Evolutionary conservation across 2,113 vertebrate genomes (phyloP).

Genomic region (Crotalus tigris): DNA sequence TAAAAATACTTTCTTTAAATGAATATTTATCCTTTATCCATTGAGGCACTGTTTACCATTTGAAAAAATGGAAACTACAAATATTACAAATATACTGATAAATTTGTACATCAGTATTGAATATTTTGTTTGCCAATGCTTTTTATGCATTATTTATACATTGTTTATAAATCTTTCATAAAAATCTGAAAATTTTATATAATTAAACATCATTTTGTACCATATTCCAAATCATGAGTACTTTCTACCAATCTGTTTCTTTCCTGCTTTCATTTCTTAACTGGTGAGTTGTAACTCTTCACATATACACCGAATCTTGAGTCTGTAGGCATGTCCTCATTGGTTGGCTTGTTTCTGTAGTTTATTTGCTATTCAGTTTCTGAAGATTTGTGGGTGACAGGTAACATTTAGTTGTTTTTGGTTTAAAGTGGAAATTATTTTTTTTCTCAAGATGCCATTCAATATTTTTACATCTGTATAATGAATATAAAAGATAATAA

Average conservation of each 20-base stretch:
- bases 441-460: background rate
- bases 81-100: background rate
- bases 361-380: background rate
- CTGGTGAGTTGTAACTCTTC: background rate
- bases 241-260: background rate
- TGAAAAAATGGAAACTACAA: background rate
- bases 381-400: background rate
- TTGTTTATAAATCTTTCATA: background rate
- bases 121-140: background rate
- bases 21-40: background rate
- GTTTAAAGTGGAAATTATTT: background rate
- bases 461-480: background rate
- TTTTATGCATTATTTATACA: background rate
- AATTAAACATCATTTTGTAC: background rate
- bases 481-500: background rate
- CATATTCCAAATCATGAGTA: background rate
- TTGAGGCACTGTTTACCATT: background rate
- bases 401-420: background rate
- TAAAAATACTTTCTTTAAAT: constrained; percentile 32
- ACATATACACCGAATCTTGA: background rate
- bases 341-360: background rate
- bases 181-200: background rate
- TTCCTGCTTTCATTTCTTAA: background rate
- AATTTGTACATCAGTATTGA: background rate
- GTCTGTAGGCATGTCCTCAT: background rate